phyloP scores from a whole-genome alignment of 2,797 vertebrate species.

The Craterocephalus amniculus region DNA sequence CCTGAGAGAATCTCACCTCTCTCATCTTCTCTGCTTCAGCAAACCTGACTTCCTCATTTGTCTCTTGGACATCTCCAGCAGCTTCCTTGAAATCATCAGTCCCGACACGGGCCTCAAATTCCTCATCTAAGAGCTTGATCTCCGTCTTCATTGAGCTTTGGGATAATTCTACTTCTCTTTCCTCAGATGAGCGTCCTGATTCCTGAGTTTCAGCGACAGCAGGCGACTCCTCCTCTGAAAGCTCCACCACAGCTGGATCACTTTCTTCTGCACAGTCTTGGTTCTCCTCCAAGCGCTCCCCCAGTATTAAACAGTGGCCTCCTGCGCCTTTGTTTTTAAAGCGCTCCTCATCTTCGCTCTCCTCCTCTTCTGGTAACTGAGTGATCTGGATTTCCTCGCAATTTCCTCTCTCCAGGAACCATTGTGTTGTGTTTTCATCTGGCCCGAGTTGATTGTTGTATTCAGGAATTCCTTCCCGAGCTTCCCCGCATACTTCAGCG shows the following conservation, averaged over 20 bases:
- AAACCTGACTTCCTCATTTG: slow-evolving; percentile 12
- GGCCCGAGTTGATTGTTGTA: slow-evolving; percentile 63
- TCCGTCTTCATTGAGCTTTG: slow-evolving; percentile 37
- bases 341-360: slow-evolving; percentile 36
- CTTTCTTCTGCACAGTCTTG: slow-evolving; percentile 10
- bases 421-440: slow-evolving; percentile 63
- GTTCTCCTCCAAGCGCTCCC: slow-evolving; percentile 35
- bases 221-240: slow-evolving; percentile 8
- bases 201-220: slow-evolving; percentile 16
- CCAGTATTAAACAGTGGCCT: slow-evolving; percentile 23
- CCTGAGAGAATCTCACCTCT: slow-evolving; percentile 2
- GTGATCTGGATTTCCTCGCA: slow-evolving; percentile 40
- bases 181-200: not conserved
- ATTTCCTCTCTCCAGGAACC: slow-evolving; percentile 60
- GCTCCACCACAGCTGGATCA: slow-evolving; percentile 13
- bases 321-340: slow-evolving; percentile 43
- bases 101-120: slow-evolving; percentile 3
- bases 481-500: slow-evolving; percentile 54
- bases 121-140: slow-evolving; percentile 8
- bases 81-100: slow-evolving; percentile 11
- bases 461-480: slow-evolving; percentile 69
- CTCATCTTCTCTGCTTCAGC: slow-evolving; percentile 8
- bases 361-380: slow-evolving; percentile 70
- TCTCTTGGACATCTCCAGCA: not conserved
- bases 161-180: slow-evolving; percentile 11